Conservation (phyloP, 2,113 vertebrate species). For the Ochotona curzoniae region DNA sequence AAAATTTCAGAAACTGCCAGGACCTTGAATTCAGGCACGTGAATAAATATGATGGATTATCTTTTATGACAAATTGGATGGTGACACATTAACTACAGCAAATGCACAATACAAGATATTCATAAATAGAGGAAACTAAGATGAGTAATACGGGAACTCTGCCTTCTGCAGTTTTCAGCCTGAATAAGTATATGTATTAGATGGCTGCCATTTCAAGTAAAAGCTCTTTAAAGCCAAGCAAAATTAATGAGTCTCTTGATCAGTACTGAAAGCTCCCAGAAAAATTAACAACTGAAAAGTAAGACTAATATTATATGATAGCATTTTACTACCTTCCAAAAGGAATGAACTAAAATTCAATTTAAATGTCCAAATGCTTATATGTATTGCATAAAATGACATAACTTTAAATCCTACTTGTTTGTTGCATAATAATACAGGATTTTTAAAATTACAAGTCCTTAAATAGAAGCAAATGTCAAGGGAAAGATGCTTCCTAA, state of each 20-base stretch:
- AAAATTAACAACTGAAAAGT: conserved; percentile 28
- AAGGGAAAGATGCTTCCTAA: conserved; percentile 60
- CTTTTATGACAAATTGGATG: neutral
- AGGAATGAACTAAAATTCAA: neutral
- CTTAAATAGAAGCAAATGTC: neutral
- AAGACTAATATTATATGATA: neutral
- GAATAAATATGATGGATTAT: neutral
- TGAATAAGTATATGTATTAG: conserved; percentile 10
- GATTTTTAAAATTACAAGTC: neutral
- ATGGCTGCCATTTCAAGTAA: neutral
- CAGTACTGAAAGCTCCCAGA: conserved; percentile 4
- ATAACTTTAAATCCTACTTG: conserved; percentile 28
- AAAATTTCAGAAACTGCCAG: neutral
- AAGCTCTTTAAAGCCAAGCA: conserved; percentile 5
- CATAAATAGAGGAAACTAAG: neutral
- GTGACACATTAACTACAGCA: neutral
- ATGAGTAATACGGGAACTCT: neutral
- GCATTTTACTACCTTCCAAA: conserved; percentile 19
- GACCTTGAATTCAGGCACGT: neutral
- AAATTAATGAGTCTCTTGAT: neutral
- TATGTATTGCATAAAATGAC: neutral
- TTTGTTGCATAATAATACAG: neutral
- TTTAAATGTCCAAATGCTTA: neutral
- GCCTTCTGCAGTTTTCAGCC: conserved; percentile 7
- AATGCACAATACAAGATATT: neutral